Conservation (phyloP, 2,888 invertebrate species). For the Gymnocheta viridis region DNA sequence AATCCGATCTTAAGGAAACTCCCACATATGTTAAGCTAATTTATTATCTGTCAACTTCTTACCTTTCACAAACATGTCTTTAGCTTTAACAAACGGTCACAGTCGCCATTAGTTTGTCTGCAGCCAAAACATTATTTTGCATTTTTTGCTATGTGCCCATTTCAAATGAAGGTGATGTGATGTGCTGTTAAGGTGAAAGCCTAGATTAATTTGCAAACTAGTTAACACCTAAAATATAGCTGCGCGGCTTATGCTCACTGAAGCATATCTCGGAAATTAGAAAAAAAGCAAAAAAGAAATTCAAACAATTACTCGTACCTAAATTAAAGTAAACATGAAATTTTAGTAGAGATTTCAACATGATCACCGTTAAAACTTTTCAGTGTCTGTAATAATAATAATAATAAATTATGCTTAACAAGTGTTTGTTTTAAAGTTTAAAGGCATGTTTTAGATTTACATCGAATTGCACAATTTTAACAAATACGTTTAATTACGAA, state of each 20-base stretch:
- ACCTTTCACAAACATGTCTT: not conserved
- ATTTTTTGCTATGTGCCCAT: not conserved
- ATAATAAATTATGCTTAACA: not conserved
- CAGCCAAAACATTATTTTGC: not conserved
- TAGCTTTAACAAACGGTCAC: not conserved
- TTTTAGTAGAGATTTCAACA: not conserved
- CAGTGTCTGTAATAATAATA: not conserved
- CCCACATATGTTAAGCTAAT: constrained; percentile 28
- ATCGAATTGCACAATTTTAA: not conserved
- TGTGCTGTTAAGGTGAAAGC: constrained; percentile 54
- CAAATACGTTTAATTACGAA: not conserved
- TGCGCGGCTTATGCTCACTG: constrained; percentile 2
- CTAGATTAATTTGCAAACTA: constrained; percentile 51
- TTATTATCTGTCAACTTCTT: constrained; percentile 1
- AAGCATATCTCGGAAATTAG: constrained; percentile 26
- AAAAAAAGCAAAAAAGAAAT: not conserved
- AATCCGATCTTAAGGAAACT: not conserved
- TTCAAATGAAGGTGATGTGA: constrained; percentile 7
- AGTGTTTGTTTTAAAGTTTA: not conserved
- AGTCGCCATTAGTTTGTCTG: not conserved
- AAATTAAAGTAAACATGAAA: not conserved
- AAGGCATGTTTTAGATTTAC: not conserved
- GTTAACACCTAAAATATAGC: constrained; percentile 45
- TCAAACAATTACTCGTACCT: not conserved
- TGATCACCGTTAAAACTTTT: constrained; percentile 6